Conservation (phyloP, 37 sponge, comb jelly and placozoan genomes). For the Petrosia ficiformis region DNA sequence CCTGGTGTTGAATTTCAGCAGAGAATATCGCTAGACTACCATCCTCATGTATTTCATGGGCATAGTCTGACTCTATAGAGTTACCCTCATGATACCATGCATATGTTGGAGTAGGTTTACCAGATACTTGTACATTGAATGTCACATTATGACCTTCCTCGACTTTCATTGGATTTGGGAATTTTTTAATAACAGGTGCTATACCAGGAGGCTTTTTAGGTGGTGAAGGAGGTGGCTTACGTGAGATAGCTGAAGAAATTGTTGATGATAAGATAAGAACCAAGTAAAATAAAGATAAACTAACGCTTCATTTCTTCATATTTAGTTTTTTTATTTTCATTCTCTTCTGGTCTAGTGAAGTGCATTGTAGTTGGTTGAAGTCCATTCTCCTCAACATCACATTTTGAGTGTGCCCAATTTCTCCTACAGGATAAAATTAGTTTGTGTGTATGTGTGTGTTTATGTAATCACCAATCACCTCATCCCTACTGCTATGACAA, state of each 20-base stretch:
- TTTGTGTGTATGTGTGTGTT: too few species aligned
- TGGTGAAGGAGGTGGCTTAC: not conserved
- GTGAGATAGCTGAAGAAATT: too few species aligned
- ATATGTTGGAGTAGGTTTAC: slow-evolving; percentile 8
- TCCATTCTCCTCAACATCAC: too few species aligned
- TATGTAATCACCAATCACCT: too few species aligned
- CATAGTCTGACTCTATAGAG: slow-evolving; percentile 20
- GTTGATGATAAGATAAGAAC: too few species aligned
- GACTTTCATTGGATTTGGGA: slow-evolving; percentile 19
- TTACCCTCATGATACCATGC: slow-evolving; percentile 29
- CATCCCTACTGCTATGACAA: too few species aligned
- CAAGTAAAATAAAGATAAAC: too few species aligned
- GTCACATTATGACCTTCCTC: slow-evolving; percentile 29
- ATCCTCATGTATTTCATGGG: slow-evolving; percentile 19
- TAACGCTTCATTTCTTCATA: not conserved
- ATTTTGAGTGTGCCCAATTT: too few species aligned
- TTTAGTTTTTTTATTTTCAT: not conserved
- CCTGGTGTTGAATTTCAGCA: slow-evolving; percentile 25
- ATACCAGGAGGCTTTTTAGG: not conserved
- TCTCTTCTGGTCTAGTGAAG: too few species aligned
- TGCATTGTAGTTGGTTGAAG: too few species aligned
- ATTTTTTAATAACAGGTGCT: slow-evolving; percentile 20
- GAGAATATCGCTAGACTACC: slow-evolving; percentile 25
- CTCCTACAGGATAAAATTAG: too few species aligned
- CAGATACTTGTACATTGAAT: slow-evolving; percentile 36